These are phyloP conservation scores for Erpetoichthys calabaricus DNA, from an alignment of 2,797 vertebrate genomes.

Conservation along the genomic window DNA sequence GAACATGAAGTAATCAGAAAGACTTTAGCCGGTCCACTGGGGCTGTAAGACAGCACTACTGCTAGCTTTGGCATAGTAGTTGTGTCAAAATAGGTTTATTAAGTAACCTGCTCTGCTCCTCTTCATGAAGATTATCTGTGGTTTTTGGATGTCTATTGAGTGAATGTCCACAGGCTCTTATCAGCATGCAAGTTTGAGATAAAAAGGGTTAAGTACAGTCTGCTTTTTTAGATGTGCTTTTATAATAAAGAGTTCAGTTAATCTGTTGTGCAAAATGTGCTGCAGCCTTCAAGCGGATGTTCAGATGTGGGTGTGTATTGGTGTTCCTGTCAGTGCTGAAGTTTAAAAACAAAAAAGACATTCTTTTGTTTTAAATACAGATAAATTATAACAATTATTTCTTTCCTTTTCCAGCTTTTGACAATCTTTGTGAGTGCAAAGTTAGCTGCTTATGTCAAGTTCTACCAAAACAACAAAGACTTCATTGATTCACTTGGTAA, in stretches of 20 bases:
- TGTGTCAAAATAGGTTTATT: too few species aligned
- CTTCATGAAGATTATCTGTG: too few species aligned
- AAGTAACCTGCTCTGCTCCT: too few species aligned
- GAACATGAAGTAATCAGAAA: too few species aligned
- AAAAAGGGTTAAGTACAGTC: too few species aligned
- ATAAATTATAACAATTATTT: neutral
- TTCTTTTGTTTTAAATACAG: neutral
- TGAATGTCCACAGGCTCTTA: too few species aligned
- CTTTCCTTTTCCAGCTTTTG: conserved; percentile 61
- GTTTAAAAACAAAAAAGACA: neutral
- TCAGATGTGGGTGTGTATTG: neutral
- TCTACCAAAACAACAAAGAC: conserved; percentile 98
- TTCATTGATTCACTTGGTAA: conserved; percentile 97
- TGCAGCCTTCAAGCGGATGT: neutral
- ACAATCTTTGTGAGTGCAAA: conserved; percentile 97
- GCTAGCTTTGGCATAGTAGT: too few species aligned
- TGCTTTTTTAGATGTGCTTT: too few species aligned
- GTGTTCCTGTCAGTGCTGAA: neutral
- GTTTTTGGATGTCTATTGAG: too few species aligned
- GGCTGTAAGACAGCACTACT: too few species aligned
- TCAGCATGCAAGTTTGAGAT: too few species aligned
- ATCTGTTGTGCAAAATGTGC: neutral
- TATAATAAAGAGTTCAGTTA: neutral
- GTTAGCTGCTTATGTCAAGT: conserved; percentile 83
- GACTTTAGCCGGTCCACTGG: too few species aligned